Percentiles rank a stretch among this genome's conserved stretches.
Evolutionary conservation across 2,888 invertebrate genomes (phyloP).

Genomic region (Nomada fabriciana): DNA sequence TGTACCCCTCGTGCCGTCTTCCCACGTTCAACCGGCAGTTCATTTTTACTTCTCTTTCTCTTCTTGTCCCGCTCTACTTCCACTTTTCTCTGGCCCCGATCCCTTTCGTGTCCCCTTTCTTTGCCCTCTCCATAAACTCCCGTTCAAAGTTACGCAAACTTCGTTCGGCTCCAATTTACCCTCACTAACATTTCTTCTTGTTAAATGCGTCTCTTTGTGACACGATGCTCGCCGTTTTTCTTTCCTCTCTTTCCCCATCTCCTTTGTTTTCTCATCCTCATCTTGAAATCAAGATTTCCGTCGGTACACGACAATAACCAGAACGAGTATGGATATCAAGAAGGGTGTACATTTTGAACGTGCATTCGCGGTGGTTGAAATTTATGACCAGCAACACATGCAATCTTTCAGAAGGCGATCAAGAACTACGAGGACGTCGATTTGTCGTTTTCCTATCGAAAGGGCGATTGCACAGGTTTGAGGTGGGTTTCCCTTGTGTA

Average conservation of each 20-base stretch:
- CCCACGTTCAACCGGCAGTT: slow-evolving; percentile 40
- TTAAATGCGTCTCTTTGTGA: slow-evolving; percentile 73
- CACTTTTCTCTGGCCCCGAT: slow-evolving; percentile 54
- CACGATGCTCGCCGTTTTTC: slow-evolving; percentile 53
- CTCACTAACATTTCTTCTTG: slow-evolving; percentile 79
- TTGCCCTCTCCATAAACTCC: slow-evolving; percentile 72
- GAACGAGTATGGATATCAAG: slow-evolving; percentile 1
- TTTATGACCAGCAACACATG: neutral
- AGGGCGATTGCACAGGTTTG: slow-evolving; percentile 75
- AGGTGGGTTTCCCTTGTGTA: slow-evolving; percentile 65
- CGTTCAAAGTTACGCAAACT: slow-evolving; percentile 80
- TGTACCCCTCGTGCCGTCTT: slow-evolving; percentile 24
- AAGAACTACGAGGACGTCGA: slow-evolving; percentile 78
- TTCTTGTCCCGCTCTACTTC: slow-evolving; percentile 55
- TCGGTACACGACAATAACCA: slow-evolving; percentile 24
- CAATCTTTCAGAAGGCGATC: slow-evolving; percentile 70
- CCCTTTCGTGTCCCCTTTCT: slow-evolving; percentile 53
- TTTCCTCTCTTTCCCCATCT: neutral
- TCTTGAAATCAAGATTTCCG: slow-evolving; percentile 47
- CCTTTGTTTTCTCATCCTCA: neutral
- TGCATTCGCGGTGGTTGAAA: neutral
- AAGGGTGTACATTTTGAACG: neutral
- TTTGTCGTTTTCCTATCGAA: slow-evolving; percentile 77
- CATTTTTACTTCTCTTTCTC: slow-evolving; percentile 50
- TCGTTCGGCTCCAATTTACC: slow-evolving; percentile 80